These are phyloP conservation scores for Contarinia nasturtii DNA, from an alignment of 1,140 invertebrate species.

Conservation along the genomic window DNA sequence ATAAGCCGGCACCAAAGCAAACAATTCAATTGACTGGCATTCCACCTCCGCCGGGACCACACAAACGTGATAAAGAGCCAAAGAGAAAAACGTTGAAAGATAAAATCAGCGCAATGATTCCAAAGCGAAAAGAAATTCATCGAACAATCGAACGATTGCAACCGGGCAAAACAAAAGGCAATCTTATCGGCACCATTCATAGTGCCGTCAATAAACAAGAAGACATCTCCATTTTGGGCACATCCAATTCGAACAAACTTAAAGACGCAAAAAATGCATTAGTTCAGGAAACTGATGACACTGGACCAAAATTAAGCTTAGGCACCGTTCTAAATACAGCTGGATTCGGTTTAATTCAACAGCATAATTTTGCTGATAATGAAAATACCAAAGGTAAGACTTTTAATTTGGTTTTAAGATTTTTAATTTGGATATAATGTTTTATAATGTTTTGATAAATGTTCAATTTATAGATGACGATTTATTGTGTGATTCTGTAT, in stretches of 20 bases:
- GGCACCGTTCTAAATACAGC: constrained; percentile 55
- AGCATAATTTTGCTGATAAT: constrained; percentile 31
- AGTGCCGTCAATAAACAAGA: constrained; percentile 28
- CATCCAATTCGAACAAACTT: constrained; percentile 23
- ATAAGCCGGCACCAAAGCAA: constrained; percentile 1
- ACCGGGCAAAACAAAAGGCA: constrained; percentile 68
- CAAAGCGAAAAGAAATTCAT: constrained; percentile 50
- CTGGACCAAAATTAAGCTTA: constrained; percentile 57
- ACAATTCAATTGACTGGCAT: constrained; percentile 15
- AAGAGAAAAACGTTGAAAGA: constrained; percentile 20
- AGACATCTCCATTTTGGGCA: constrained; percentile 23
- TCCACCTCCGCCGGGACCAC: constrained; percentile 18
- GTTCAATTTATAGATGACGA: not conserved
- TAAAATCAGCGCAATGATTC: constrained; percentile 11
- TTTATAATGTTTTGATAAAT: not conserved
- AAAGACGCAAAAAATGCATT: constrained; percentile 32
- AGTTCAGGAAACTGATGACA: constrained; percentile 32
- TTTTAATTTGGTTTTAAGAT: constrained; percentile 1
- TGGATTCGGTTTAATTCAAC: constrained; percentile 34
- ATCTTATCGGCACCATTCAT: constrained; percentile 40
- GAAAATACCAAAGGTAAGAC: constrained; percentile 23
- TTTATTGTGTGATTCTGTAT: constrained; percentile 9
- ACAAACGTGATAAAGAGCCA: constrained; percentile 19
- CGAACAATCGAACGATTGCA: constrained; percentile 63
- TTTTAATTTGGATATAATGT: not conserved